phyloP scores from a whole-genome alignment of 2,888 invertebrate species.

The Trichogramma dendrolimi region DNA sequence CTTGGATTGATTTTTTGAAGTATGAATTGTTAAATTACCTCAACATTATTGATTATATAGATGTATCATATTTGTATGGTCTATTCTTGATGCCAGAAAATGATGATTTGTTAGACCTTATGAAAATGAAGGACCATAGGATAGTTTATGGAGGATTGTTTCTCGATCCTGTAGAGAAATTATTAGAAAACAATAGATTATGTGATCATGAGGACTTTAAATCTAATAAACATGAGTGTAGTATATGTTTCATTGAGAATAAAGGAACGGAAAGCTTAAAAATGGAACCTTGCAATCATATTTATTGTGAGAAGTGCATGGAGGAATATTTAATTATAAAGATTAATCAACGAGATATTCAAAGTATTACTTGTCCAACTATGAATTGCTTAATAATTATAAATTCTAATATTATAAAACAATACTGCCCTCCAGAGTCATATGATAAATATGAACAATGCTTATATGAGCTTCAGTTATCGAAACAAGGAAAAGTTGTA shows the following conservation, averaged over 20 bases:
- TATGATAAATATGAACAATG: slow-evolving; percentile 35
- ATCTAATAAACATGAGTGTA: slow-evolving; percentile 30
- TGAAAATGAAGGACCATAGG: slow-evolving; percentile 29
- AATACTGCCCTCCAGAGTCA: slow-evolving; percentile 32
- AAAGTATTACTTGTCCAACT: slow-evolving; percentile 32
- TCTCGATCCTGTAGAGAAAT: slow-evolving; percentile 30
- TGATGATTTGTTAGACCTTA: slow-evolving; percentile 18
- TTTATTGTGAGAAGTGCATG: slow-evolving; percentile 36
- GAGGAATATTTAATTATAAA: slow-evolving; percentile 31
- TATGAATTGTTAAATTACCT: slow-evolving; percentile 33
- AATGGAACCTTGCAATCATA: slow-evolving; percentile 33
- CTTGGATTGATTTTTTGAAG: slow-evolving; percentile 39
- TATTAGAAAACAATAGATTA: slow-evolving; percentile 27
- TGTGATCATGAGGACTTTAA: slow-evolving; percentile 28
- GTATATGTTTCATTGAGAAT: slow-evolving; percentile 35
- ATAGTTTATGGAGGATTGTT: slow-evolving; percentile 28
- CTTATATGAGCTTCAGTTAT: slow-evolving; percentile 30
- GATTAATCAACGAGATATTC: slow-evolving; percentile 30
- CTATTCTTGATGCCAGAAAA: slow-evolving; percentile 20
- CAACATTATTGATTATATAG: slow-evolving; percentile 30
- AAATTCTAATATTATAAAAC: slow-evolving; percentile 25
- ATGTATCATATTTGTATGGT: slow-evolving; percentile 33
- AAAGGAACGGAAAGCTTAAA: slow-evolving; percentile 33
- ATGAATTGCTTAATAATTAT: slow-evolving; percentile 31
- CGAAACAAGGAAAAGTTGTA: slow-evolving; percentile 35